phyloP scores from a whole-genome alignment of 2,113 vertebrate genomes.

The Corythornis vintsioides region DNA sequence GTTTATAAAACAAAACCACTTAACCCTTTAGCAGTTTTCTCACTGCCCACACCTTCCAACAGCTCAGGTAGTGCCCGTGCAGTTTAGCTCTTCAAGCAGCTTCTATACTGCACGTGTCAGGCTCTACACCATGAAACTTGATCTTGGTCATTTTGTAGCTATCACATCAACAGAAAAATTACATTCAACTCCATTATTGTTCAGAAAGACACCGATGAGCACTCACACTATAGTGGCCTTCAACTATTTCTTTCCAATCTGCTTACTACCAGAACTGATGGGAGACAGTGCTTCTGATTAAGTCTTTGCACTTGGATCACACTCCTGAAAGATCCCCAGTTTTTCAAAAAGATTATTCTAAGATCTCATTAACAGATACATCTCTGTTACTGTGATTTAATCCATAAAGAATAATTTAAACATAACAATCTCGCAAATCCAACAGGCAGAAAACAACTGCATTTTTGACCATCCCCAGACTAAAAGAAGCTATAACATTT shows the following conservation, averaged over 20 bases:
- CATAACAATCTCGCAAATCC: background rate
- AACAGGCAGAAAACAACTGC: background rate
- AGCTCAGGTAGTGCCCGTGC: background rate
- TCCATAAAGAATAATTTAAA: background rate
- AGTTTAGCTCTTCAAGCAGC: background rate
- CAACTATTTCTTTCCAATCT: background rate
- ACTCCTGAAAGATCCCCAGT: background rate
- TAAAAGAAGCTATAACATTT: background rate
- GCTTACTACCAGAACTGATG: background rate
- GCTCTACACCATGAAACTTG: background rate
- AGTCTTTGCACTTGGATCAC: background rate
- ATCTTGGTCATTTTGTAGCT: background rate
- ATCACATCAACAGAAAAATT: background rate
- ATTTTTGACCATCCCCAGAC: background rate
- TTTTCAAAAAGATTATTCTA: background rate
- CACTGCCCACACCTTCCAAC: background rate
- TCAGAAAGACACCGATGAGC: background rate
- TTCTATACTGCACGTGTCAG: fast-evolving
- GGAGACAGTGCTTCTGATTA: background rate
- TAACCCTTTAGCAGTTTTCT: background rate
- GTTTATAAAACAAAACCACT: background rate
- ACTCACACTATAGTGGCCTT: background rate
- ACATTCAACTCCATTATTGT: background rate
- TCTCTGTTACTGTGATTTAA: background rate
- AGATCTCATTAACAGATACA: background rate